phyloP scores from a whole-genome alignment of 1,140 invertebrate genomes.

The Chlorops oryzae region DNA sequence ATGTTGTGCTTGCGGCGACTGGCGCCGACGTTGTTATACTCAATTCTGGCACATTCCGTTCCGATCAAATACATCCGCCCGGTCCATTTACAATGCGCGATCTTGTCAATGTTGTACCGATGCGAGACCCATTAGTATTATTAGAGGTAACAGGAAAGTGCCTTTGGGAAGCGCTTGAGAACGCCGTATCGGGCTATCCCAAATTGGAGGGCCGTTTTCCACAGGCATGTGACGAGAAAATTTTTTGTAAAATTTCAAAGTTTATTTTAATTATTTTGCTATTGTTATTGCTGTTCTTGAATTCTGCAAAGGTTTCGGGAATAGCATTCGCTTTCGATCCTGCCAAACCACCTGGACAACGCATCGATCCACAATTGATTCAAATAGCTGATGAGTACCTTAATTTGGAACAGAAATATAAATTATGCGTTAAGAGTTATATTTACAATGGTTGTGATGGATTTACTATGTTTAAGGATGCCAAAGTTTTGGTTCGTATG shows the following conservation, averaged over 20 bases:
- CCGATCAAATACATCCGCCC: slow-evolving; percentile 61
- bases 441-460: slow-evolving; percentile 75
- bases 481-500: slow-evolving; percentile 60
- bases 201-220: slow-evolving; percentile 77
- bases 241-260: neutral
- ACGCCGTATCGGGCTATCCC: slow-evolving; percentile 67
- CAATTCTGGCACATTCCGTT: slow-evolving; percentile 72
- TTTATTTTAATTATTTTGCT: neutral
- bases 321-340: slow-evolving; percentile 82
- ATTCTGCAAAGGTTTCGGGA: slow-evolving; percentile 67
- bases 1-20: slow-evolving; percentile 76
- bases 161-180: slow-evolving; percentile 72
- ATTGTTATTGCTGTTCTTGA: neutral
- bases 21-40: slow-evolving; percentile 77
- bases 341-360: slow-evolving; percentile 57
- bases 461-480: slow-evolving; percentile 68
- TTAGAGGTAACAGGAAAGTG: slow-evolving; percentile 58
- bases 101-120: slow-evolving; percentile 74
- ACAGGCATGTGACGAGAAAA: slow-evolving; percentile 51
- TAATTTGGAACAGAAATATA: slow-evolving; percentile 64
- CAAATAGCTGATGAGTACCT: slow-evolving; percentile 80
- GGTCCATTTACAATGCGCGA: slow-evolving; percentile 79
- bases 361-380: slow-evolving; percentile 66
- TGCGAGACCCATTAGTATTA: slow-evolving; percentile 76
- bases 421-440: slow-evolving; percentile 77